phyloP scores from a whole-genome alignment of 2,113 vertebrate species.

The Typhlomys cinereus region DNA sequence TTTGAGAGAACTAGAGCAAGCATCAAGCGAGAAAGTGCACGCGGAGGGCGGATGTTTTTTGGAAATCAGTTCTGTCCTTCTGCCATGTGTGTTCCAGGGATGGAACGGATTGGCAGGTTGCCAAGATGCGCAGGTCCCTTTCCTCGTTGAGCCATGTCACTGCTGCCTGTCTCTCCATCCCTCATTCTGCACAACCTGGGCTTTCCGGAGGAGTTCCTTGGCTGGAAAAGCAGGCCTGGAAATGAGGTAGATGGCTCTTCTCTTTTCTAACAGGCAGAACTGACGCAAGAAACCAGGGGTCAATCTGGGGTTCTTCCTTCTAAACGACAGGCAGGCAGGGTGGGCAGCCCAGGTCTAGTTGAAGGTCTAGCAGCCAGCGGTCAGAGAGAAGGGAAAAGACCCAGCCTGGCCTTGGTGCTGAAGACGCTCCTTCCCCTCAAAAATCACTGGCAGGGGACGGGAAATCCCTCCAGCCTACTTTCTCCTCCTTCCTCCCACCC shows the following conservation, averaged over 20 bases:
- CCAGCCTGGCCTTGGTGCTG: not conserved
- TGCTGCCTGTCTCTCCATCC: not conserved
- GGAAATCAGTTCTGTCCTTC: not conserved
- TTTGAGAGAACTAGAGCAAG: not conserved
- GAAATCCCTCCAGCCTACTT: not conserved
- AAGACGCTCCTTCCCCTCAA: not conserved
- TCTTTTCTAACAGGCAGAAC: not conserved
- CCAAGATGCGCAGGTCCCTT: not conserved
- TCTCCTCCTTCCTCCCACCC: not conserved
- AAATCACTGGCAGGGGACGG: not conserved
- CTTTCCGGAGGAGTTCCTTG: not conserved
- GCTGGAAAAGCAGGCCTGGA: not conserved
- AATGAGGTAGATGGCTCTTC: not conserved
- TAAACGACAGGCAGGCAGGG: not conserved
- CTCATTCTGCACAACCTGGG: not conserved
- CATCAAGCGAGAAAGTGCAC: too few species aligned
- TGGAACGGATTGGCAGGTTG: not conserved
- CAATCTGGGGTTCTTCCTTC: not conserved
- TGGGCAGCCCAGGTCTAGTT: not conserved
- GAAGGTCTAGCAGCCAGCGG: not conserved
- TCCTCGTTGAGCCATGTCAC: not conserved
- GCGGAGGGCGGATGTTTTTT: not conserved
- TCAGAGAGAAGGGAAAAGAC: slow-evolving; percentile 47
- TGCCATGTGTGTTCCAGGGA: not conserved
- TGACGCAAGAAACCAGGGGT: not conserved